These are phyloP conservation scores for Heliornis fulica DNA, from an alignment of 2,113 vertebrate genomes.

Conservation along the genomic window DNA sequence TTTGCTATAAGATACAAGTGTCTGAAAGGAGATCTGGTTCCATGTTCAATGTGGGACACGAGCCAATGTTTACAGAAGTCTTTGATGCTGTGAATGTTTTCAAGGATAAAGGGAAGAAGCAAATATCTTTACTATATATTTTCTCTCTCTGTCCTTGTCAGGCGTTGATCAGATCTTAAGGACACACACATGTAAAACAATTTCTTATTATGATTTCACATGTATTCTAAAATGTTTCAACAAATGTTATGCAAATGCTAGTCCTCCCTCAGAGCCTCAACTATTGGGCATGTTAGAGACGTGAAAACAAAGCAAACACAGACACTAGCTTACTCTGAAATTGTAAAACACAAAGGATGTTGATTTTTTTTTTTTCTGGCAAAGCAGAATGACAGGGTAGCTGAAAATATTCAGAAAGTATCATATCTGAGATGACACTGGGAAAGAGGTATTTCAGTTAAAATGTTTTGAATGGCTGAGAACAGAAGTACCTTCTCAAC, in stretches of 20 bases:
- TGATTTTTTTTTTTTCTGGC: accelerated
- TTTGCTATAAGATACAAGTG: background rate
- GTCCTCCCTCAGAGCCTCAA: background rate
- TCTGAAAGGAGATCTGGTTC: background rate
- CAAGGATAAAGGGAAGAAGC: background rate
- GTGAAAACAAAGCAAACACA: background rate
- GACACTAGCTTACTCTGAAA: background rate
- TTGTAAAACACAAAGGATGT: background rate
- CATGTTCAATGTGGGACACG: background rate
- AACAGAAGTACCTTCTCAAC: background rate
- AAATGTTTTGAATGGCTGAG: background rate
- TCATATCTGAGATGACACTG: background rate
- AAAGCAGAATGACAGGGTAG: background rate
- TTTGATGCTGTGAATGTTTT: accelerated
- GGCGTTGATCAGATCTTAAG: background rate
- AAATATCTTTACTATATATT: background rate
- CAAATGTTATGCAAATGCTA: background rate
- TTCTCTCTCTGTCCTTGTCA: background rate
- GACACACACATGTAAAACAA: background rate
- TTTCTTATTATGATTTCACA: background rate
- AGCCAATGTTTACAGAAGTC: accelerated
- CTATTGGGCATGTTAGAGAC: background rate
- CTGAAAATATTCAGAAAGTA: background rate
- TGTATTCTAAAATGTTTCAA: background rate
- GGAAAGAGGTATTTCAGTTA: background rate